Percentiles rank a stretch among this genome's conserved stretches.
These are phyloP conservation scores for Thalassaphorura encarpata DNA, from an alignment of 1,140 invertebrate species.

Conservation along the genomic window DNA sequence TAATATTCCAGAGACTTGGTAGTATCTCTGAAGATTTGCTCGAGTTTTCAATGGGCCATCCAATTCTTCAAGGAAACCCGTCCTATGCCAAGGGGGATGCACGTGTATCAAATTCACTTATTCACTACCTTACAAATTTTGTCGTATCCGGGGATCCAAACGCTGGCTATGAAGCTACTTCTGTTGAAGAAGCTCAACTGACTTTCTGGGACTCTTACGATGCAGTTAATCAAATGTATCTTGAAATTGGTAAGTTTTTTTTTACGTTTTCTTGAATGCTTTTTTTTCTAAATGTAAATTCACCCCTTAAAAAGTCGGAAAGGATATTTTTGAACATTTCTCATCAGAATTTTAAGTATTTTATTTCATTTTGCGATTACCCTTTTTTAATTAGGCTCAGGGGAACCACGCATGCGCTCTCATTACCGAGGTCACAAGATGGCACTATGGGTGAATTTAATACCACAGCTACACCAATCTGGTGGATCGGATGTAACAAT, in stretches of 20 bases:
- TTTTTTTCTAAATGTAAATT: background rate
- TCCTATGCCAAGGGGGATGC: conserved; percentile 45
- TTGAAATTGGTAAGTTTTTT: conserved; percentile 38
- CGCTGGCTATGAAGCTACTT: conserved; percentile 29
- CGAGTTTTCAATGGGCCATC: conserved; percentile 30
- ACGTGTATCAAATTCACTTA: conserved; percentile 58
- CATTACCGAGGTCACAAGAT: conserved; percentile 84
- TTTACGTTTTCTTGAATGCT: background rate
- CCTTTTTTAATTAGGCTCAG: conserved; percentile 41
- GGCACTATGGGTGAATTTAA: conserved; percentile 82
- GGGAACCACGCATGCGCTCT: conserved; percentile 58
- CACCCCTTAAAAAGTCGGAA: no score
- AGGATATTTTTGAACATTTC: no score
- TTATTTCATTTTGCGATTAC: background rate
- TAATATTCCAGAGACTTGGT: conserved; percentile 20
- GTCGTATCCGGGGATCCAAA: conserved; percentile 54
- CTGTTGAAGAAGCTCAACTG: conserved; percentile 30
- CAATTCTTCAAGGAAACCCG: conserved; percentile 18
- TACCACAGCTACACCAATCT: conserved; percentile 73
- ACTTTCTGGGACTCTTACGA: conserved; percentile 40
- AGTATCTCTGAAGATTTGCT: conserved; percentile 31
- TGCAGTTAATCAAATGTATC: conserved; percentile 39
- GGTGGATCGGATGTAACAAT: conserved; percentile 61
- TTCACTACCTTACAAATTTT: conserved; percentile 74
- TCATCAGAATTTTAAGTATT: no score